A percentile compares a stretch with the other conserved stretches of the same genome.
Conservation (phyloP, 2,113 vertebrate species). For the Accipiter virgatus region DNA sequence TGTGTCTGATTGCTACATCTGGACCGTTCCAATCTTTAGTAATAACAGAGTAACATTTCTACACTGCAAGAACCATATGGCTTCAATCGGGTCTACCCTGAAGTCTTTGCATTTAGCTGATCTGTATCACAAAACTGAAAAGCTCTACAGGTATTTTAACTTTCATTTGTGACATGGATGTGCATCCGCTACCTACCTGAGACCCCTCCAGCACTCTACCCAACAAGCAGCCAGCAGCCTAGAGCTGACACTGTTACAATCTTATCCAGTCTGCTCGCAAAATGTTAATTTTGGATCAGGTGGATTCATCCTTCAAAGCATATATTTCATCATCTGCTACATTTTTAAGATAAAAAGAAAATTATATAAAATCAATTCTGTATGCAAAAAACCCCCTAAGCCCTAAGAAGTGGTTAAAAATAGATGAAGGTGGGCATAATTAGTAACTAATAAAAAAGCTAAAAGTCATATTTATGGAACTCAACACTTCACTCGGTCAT, state of each 20-base stretch:
- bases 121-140: neutral
- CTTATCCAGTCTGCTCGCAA: neutral
- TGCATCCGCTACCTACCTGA: neutral
- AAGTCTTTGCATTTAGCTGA: neutral
- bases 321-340: neutral
- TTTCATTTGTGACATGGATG: accelerated
- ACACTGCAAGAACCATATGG: neutral
- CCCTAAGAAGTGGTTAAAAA: neutral
- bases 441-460: slow-evolving; percentile 22
- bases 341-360: slow-evolving; percentile 1
- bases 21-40: neutral
- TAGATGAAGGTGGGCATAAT: neutral
- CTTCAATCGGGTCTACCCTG: neutral
- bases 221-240: neutral
- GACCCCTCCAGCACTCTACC: neutral
- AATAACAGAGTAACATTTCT: neutral
- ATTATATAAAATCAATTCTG: neutral
- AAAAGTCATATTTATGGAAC: neutral
- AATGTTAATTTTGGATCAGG: neutral
- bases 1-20: neutral
- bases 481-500: slow-evolving; percentile 6
- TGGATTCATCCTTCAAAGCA: neutral
- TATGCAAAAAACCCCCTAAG: neutral
- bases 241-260: neutral
- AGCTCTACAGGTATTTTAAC: neutral